Percentiles rank a stretch among this genome's conserved stretches.
These are phyloP conservation scores for Balearica regulorum DNA, from an alignment of 2,797 vertebrate genomes.

Conservation along the genomic window DNA sequence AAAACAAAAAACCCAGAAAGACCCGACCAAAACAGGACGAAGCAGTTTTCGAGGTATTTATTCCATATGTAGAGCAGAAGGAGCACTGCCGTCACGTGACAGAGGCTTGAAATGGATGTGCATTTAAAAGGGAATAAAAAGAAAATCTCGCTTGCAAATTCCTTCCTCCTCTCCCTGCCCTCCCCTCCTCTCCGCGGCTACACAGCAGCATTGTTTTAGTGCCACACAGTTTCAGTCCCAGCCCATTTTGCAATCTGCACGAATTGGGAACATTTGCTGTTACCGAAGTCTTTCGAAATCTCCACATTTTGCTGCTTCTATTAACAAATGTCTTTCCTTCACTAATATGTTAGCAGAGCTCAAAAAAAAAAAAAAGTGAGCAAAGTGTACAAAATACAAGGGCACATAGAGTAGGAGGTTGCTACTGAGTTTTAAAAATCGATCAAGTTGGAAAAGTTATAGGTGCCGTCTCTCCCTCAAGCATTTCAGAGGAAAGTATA, in stretches of 20 bases:
- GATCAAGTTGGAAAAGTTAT: slow-evolving; percentile 8
- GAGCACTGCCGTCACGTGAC: slow-evolving; percentile 61
- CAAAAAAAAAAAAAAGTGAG: slow-evolving; percentile 21
- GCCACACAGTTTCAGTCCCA: slow-evolving; percentile 51
- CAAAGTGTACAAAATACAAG: background rate
- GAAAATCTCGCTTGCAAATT: slow-evolving; percentile 10
- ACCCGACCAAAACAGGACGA: slow-evolving; percentile 59
- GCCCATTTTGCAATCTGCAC: slow-evolving; percentile 68
- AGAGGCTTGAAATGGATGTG: slow-evolving; percentile 64
- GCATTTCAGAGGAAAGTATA: background rate
- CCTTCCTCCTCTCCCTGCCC: slow-evolving; percentile 18
- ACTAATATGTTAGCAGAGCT: background rate
- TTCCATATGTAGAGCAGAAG: slow-evolving; percentile 63
- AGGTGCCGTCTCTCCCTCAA: background rate
- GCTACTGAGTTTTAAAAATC: background rate
- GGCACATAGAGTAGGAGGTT: background rate
- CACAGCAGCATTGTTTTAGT: slow-evolving; percentile 44
- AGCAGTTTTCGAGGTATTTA: slow-evolving; percentile 65
- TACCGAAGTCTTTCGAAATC: slow-evolving; percentile 73
- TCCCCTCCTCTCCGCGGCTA: slow-evolving; percentile 9
- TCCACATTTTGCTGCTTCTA: slow-evolving; percentile 41
- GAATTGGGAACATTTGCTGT: slow-evolving; percentile 53
- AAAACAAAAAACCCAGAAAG: background rate
- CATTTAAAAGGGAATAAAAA: slow-evolving; percentile 56
- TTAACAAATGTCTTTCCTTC: slow-evolving; percentile 4